Conservation (phyloP, 2,113 vertebrate species). For the Mus pahari region DNA sequence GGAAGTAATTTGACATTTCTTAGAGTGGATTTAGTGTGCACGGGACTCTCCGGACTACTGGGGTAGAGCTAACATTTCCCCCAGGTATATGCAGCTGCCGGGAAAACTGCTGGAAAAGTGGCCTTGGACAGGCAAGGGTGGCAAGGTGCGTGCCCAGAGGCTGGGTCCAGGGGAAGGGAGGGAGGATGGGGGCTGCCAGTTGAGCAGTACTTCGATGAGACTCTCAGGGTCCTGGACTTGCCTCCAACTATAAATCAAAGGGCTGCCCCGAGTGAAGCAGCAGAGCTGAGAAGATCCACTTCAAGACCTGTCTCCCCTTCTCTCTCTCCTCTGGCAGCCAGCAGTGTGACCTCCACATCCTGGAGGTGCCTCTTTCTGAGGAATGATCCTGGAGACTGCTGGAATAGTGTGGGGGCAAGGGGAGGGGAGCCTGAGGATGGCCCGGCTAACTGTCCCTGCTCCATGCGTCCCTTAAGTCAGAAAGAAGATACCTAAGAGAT, state of each 20-base stretch:
- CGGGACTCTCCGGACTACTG: slow-evolving; percentile 34
- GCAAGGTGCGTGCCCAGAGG: background rate
- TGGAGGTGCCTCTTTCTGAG: background rate
- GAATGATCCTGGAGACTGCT: background rate
- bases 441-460: background rate
- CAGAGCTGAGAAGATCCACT: background rate
- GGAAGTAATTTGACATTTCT: slow-evolving; percentile 77
- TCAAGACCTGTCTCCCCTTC: background rate
- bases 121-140: background rate
- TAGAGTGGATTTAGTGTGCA: slow-evolving; percentile 53
- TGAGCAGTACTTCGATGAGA: background rate
- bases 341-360: background rate
- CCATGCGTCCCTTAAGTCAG: background rate
- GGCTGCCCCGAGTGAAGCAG: background rate
- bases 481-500: fast-evolving
- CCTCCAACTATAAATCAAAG: background rate
- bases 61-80: background rate
- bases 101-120: background rate
- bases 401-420: background rate
- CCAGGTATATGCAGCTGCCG: fast-evolving
- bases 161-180: fast-evolving
- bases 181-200: background rate
- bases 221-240: background rate
- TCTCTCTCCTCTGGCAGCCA: background rate
- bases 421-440: background rate